Conservation (phyloP, 2,797 vertebrate genomes). For the Crypturellus tataupa region DNA sequence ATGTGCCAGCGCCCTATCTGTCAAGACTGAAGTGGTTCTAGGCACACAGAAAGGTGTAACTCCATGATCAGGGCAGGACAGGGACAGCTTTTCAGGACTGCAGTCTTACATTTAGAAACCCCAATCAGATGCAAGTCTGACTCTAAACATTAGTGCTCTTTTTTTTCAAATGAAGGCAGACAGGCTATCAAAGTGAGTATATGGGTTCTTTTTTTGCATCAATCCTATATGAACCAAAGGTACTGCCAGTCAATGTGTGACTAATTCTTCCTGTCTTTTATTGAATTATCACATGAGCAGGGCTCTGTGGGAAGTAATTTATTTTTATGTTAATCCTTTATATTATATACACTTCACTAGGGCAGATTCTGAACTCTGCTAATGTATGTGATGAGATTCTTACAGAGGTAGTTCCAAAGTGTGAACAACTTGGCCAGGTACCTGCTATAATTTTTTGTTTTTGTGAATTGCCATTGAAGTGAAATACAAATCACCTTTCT, state of each 20-base stretch:
- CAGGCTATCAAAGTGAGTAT: not conserved
- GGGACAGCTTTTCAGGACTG: not conserved
- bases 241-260: not conserved
- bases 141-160: not conserved
- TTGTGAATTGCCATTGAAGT: not conserved
- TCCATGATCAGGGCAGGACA: not conserved
- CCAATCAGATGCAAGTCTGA: not conserved
- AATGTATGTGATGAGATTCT: not conserved
- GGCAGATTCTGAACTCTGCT: not conserved
- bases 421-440: not conserved
- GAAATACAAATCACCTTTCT: not conserved
- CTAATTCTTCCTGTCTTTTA: not conserved
- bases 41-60: not conserved
- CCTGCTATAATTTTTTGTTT: not conserved
- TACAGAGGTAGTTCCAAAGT: not conserved
- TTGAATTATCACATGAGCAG: not conserved
- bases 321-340: not conserved
- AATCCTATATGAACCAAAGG: not conserved
- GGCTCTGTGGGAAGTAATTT: not conserved
- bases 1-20: not conserved
- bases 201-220: not conserved
- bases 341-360: not conserved
- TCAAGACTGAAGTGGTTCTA: not conserved
- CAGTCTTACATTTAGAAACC: not conserved
- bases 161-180: not conserved